Percentiles rank a stretch among this genome's conserved stretches.
phyloP scores from a whole-genome alignment of 2,113 vertebrate species.

The Diphyllodes magnificus region DNA sequence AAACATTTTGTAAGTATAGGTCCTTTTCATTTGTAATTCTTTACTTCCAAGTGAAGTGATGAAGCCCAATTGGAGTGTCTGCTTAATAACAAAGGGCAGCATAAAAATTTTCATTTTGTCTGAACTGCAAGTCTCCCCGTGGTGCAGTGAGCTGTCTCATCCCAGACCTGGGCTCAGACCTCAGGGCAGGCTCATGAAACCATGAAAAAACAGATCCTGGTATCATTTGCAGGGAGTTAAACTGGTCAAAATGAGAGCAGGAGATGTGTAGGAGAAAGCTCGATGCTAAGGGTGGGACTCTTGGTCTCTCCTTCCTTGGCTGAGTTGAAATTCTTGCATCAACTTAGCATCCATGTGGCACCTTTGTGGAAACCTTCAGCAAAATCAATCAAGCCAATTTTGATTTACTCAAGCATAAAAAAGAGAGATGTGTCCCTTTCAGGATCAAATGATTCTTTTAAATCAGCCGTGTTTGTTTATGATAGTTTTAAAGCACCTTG shows the following conservation, averaged over 20 bases:
- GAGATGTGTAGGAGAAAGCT: background rate
- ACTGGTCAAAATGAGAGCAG: background rate
- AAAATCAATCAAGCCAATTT: background rate
- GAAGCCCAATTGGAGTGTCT: background rate
- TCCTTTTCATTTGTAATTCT: conserved; percentile 14
- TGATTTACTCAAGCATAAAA: conserved; percentile 13
- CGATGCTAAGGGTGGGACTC: background rate
- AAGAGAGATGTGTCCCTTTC: conserved; percentile 11
- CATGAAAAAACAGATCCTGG: background rate
- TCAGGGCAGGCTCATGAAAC: background rate
- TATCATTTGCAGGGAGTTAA: background rate
- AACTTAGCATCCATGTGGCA: fast-evolving
- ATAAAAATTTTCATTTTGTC: background rate
- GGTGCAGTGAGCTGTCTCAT: background rate
- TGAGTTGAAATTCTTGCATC: background rate
- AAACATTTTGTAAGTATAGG: conserved; percentile 49
- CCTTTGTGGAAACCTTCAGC: background rate
- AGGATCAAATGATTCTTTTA: conserved; percentile 15
- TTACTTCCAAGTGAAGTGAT: background rate
- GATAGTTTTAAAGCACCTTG: background rate
- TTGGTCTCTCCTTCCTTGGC: background rate
- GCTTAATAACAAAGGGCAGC: background rate
- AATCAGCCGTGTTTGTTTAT: conserved; percentile 24
- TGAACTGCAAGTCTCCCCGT: background rate
- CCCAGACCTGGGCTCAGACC: background rate